A percentile compares a stretch with the other conserved stretches of the same genome.
phyloP scores from a whole-genome alignment of 2,797 vertebrate species.

The Manis javanica region DNA sequence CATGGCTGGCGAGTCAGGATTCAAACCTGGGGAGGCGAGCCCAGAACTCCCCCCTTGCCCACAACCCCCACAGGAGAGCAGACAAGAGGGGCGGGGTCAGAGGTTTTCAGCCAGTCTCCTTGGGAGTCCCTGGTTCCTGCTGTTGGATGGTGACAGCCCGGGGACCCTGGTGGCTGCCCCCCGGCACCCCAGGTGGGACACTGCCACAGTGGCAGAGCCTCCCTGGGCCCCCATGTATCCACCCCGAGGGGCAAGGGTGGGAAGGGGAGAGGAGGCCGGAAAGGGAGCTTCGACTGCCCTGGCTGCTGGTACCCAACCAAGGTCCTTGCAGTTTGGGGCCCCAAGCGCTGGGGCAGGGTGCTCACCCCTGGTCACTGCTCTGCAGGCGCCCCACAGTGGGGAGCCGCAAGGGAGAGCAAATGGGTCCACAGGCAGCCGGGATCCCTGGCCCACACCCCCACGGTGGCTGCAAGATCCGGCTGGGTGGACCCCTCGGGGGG shows the following conservation, averaged over 20 bases:
- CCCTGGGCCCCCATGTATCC: background rate
- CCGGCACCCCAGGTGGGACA: background rate
- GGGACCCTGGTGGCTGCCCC: background rate
- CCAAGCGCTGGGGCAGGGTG: background rate
- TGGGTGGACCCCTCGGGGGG: background rate
- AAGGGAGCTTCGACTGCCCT: accelerated
- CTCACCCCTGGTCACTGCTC: background rate
- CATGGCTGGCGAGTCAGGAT: background rate
- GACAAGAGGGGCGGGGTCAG: background rate
- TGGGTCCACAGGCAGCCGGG: background rate
- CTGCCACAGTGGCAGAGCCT: background rate
- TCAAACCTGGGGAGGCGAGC: background rate
- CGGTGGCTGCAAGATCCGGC: background rate
- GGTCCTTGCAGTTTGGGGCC: background rate
- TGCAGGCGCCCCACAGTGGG: background rate
- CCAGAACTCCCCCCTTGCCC: accelerated
- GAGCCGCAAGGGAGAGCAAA: background rate
- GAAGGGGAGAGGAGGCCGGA: too few species aligned
- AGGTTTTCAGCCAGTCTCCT: background rate
- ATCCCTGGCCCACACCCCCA: background rate
- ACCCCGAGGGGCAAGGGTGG: background rate
- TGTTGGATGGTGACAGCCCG: background rate
- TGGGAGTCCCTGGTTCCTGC: background rate
- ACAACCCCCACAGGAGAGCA: background rate
- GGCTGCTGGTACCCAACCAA: background rate